Evolutionary conservation across 2,113 vertebrate species (phyloP).

Genomic region (Ivindomyrus marchei): DNA sequence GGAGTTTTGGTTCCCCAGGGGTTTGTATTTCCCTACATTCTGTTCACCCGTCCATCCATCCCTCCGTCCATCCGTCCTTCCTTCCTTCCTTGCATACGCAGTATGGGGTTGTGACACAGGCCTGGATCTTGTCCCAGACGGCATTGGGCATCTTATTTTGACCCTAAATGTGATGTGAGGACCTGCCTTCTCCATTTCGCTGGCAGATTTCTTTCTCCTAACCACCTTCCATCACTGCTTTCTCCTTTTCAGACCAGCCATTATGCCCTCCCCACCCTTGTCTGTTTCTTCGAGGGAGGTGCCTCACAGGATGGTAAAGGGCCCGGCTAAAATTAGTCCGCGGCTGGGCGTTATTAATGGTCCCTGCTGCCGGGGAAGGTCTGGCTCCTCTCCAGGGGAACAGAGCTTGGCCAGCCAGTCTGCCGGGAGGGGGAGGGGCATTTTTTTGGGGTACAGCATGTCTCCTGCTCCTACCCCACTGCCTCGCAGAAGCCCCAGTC

Average conservation of each 20-base stretch:
- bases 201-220: background rate
- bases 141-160: background rate
- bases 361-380: conserved; percentile 23
- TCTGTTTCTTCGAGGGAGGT: conserved; percentile 22
- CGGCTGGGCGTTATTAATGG: conserved; percentile 40
- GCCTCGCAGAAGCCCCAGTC: background rate
- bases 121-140: background rate
- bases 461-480: background rate
- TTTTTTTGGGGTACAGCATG: background rate
- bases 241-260: background rate
- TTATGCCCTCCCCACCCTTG: background rate
- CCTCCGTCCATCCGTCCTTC: background rate
- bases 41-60: background rate
- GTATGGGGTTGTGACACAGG: background rate
- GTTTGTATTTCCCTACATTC: background rate
- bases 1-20: background rate
- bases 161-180: background rate
- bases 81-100: background rate
- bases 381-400: conserved; percentile 38
- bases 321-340: conserved; percentile 40
- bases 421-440: conserved; percentile 21
- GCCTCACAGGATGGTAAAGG: conserved; percentile 26
- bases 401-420: conserved; percentile 25
- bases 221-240: background rate
- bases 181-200: background rate